Evolutionary conservation across 2,797 vertebrate species (phyloP).

Genomic region (Sylvilagus floridanus): DNA sequence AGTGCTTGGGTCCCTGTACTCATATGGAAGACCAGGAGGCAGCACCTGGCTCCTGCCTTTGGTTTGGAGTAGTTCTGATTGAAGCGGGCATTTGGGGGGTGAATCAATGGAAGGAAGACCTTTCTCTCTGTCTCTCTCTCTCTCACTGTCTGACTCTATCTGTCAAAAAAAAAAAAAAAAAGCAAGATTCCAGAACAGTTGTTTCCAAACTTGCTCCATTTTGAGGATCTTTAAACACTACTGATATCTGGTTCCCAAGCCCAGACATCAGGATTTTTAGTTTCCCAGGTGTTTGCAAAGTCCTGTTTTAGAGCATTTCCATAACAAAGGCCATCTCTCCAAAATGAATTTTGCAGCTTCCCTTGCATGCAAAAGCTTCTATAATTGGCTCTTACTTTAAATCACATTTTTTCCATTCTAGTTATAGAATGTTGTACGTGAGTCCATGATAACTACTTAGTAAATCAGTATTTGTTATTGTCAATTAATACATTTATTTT

Average conservation of each 20-base stretch:
- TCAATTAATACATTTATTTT: constrained; percentile 20
- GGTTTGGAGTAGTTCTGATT: too few relatives aligned
- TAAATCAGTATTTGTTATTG: constrained; percentile 26
- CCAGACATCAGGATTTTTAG: not conserved
- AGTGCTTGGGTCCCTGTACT: too few relatives aligned
- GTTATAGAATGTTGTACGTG: not conserved
- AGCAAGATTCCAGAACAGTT: not conserved
- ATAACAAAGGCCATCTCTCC: not conserved
- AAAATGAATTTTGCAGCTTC: not conserved
- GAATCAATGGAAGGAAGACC: too few relatives aligned
- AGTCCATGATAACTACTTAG: not conserved
- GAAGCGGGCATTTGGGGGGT: too few relatives aligned
- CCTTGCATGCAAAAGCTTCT: constrained; percentile 4
- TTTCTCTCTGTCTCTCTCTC: too few relatives aligned
- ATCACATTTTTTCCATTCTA: not conserved
- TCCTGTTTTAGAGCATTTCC: not conserved
- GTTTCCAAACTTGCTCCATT: not conserved
- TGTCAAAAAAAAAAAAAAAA: too few relatives aligned
- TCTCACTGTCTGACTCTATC: too few relatives aligned
- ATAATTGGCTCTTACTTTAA: constrained; percentile 39
- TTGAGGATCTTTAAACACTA: not conserved
- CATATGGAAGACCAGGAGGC: too few relatives aligned
- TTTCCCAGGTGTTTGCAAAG: not conserved
- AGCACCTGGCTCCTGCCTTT: too few relatives aligned
- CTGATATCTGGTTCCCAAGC: not conserved